Conservation (phyloP, 2,888 invertebrate genomes). For the Tetragonisca angustula region DNA sequence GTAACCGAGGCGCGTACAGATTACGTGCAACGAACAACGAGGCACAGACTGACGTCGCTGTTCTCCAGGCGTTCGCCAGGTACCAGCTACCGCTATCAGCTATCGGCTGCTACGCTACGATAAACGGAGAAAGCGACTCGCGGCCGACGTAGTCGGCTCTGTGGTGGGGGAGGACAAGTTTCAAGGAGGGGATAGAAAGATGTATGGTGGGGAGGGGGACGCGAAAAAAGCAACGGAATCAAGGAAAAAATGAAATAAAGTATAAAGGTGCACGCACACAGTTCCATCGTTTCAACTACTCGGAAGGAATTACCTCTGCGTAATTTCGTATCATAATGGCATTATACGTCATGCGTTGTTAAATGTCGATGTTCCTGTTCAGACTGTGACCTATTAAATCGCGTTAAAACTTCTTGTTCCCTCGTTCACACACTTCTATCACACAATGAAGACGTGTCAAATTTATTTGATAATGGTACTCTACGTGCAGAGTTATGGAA, state of each 20-base stretch:
- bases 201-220: not conserved
- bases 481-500: no score
- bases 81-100: conserved; percentile 66
- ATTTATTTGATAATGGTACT: not conserved
- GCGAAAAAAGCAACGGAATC: conserved; percentile 35
- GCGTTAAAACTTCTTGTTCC: not conserved
- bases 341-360: not conserved
- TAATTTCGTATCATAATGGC: not conserved
- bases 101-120: conserved; percentile 54
- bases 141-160: not conserved
- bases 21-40: conserved; percentile 49
- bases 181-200: not conserved
- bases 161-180: conserved; percentile 36
- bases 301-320: not conserved
- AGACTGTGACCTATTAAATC: not conserved
- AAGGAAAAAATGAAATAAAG: conserved; percentile 23
- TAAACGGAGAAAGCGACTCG: conserved; percentile 62
- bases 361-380: not conserved
- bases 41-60: conserved; percentile 68
- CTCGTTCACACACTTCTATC: not conserved
- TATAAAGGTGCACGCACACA: not conserved
- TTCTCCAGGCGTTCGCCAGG: conserved; percentile 73
- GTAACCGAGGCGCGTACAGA: conserved; percentile 9
- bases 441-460: not conserved
- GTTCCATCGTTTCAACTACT: not conserved